Base-by-base conservation (phyloP, 37 sponge, comb jelly and placozoan genomes). In the Spongia lamella region DNA sequence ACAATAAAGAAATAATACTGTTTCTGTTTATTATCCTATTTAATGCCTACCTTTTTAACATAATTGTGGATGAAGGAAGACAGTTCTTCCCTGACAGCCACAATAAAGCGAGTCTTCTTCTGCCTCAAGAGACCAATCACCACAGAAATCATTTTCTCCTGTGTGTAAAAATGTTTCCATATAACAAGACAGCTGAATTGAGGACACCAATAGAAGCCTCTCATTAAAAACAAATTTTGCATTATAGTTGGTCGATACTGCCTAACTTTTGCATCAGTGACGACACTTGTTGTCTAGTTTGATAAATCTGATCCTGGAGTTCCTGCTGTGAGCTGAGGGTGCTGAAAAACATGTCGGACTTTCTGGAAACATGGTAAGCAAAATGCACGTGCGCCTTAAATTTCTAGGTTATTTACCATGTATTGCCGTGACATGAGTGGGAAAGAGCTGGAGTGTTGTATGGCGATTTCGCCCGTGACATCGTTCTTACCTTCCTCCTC, bases 331-430 rank as follows among this genome's bases (percentile, higher is more conserved):
- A 92, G 29, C 78, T 53, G 33, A 98, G 66, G 29, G 96, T 89
- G 54, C 79, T 70, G 73, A 98, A 98, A 76, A 98, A 94, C 38
- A 90, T 40, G 72, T 98, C 96, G 0, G 95, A 92, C 34, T 72
- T 83, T 72, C 75, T 63, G 0, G 96, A 72, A 3, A 98, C 84
- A 72, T 98, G 95, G 39, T 92, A 76, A 20, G 93, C 95, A 63
- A 98, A 66, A 29, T 98, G 88, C 17, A 94, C 88, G 77, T 98
- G 95, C 5, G 87, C 73, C 6, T 86, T 39, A 73, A n/a, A n/a
- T n/a, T n/a, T n/a, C n/a, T n/a, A n/a, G n/a, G n/a, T n/a, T n/a
- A n/a, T n/a, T n/a, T n/a, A n/a, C n/a, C n/a, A n/a, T n/a, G n/a
- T n/a, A n/a, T n/a, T n/a, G n/a, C n/a, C n/a, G n/a, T n/a, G n/a